These are phyloP conservation scores for Plemyria rubiginata DNA, from an alignment of 2,888 invertebrate species.

Conservation along the genomic window DNA sequence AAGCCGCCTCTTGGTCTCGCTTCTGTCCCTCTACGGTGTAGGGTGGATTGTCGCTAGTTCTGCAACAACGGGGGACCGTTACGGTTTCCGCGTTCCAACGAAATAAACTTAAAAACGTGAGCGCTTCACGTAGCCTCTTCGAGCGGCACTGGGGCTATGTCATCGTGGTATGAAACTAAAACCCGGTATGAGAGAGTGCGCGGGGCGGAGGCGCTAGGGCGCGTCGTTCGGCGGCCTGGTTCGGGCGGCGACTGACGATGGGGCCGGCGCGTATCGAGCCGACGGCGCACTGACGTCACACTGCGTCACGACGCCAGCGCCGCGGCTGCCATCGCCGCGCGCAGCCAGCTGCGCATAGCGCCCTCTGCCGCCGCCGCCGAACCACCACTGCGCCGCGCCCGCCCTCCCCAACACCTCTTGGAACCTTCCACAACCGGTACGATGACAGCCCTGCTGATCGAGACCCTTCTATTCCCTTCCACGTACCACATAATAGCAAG, in stretches of 20 bases:
- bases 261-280: conserved; percentile 87
- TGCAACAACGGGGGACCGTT: conserved; percentile 82
- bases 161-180: conserved; percentile 82
- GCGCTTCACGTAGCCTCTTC: conserved; percentile 78
- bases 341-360: conserved; percentile 63
- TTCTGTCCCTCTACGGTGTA: conserved; percentile 78
- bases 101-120: conserved; percentile 80
- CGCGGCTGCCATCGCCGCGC: conserved; percentile 73
- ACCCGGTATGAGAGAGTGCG: conserved; percentile 81
- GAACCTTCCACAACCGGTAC: conserved; percentile 78
- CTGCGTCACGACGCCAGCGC: conserved; percentile 86
- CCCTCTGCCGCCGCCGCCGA: conserved; percentile 59
- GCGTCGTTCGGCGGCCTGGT: conserved; percentile 80
- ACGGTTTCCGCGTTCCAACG: conserved; percentile 78
- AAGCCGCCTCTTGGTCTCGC: conserved; percentile 80
- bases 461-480: conserved; percentile 54
- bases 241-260: conserved; percentile 85
- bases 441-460: conserved; percentile 71
- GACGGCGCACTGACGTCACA: conserved; percentile 89
- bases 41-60: conserved; percentile 82
- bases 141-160: conserved; percentile 83
- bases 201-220: conserved; percentile 75
- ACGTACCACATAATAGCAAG: conserved; percentile 37
- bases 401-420: conserved; percentile 65
- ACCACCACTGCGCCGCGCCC: conserved; percentile 55